A percentile compares a stretch with the other conserved stretches of the same genome.
Evolutionary conservation across 2,888 invertebrate genomes (phyloP).

Genomic region (Sarcophaga carnaria): DNA sequence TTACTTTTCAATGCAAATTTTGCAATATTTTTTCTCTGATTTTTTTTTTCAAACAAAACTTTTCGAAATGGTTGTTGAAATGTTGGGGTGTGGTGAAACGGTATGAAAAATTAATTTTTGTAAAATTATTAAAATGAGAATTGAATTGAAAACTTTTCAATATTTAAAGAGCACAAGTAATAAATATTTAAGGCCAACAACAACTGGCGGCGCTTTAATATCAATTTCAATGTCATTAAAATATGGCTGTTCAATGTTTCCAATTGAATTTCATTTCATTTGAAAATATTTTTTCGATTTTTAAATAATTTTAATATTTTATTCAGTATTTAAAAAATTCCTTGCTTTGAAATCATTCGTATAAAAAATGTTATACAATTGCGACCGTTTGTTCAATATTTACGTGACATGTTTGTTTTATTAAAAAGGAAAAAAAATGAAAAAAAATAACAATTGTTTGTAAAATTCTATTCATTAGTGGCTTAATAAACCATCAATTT

Average conservation of each 20-base stretch:
- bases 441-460: not conserved
- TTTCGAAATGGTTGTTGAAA: not conserved
- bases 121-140: constrained; percentile 70
- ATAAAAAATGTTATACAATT: too few relatives aligned
- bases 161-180: constrained; percentile 28
- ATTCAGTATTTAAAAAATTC: too few relatives aligned
- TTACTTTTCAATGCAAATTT: constrained; percentile 75
- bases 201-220: constrained; percentile 55
- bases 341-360: too few relatives aligned
- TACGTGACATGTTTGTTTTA: too few relatives aligned
- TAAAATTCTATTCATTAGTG: constrained; percentile 48
- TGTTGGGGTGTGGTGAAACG: not conserved
- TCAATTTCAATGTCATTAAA: constrained; percentile 47
- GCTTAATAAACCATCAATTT: constrained; percentile 59
- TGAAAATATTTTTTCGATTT: not conserved
- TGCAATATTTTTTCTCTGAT: constrained; percentile 55
- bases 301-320: not conserved
- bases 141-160: constrained; percentile 44
- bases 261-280: constrained; percentile 25
- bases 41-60: constrained; percentile 34
- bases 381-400: too few relatives aligned
- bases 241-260: constrained; percentile 11
- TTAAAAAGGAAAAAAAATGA: too few relatives aligned
- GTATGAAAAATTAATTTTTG: constrained; percentile 59
- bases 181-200: constrained; percentile 36